Evolutionary conservation across 1,140 invertebrate genomes (phyloP).

Genomic region (Drosophila kikkawai): DNA sequence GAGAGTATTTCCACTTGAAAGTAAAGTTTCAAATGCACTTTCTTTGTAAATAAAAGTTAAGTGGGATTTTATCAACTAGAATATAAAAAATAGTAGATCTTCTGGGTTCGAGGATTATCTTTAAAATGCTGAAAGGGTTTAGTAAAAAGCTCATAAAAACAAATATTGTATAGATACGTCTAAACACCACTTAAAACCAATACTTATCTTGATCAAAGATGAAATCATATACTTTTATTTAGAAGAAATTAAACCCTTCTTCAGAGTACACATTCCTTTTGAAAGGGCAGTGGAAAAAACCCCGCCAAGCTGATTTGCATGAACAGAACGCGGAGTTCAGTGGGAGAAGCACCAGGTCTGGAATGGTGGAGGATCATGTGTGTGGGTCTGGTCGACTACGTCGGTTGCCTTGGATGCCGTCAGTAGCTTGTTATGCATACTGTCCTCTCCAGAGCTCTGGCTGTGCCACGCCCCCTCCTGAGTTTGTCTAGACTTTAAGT

Average conservation of each 20-base stretch:
- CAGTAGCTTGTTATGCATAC: constrained; percentile 70
- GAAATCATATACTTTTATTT: not conserved
- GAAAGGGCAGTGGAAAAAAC: constrained; percentile 42
- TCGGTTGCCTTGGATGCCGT: constrained; percentile 75
- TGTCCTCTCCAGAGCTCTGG: constrained; percentile 34
- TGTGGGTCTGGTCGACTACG: constrained; percentile 37
- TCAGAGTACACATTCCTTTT: not conserved
- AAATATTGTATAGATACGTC: too few species aligned
- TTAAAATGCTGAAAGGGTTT: too few species aligned
- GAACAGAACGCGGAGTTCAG: constrained; percentile 58
- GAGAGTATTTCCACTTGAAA: not conserved
- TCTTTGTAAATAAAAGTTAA: not conserved
- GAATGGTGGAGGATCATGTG: constrained; percentile 26
- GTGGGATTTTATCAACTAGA: too few species aligned
- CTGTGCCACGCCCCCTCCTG: constrained; percentile 24
- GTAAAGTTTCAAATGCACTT: constrained; percentile 26
- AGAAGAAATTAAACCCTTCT: not conserved
- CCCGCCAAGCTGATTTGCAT: constrained; percentile 76
- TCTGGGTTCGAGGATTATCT: not conserved
- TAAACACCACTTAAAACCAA: not conserved
- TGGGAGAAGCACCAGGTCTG: constrained; percentile 3
- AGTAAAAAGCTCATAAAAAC: not conserved
- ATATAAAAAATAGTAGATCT: not conserved
- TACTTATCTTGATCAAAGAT: too few species aligned
- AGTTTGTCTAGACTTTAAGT: constrained; percentile 74